A percentile compares a stretch with the other conserved stretches of the same genome.
Conservation (phyloP, 2,888 invertebrate species). For the Tuberolachnus salignus region DNA sequence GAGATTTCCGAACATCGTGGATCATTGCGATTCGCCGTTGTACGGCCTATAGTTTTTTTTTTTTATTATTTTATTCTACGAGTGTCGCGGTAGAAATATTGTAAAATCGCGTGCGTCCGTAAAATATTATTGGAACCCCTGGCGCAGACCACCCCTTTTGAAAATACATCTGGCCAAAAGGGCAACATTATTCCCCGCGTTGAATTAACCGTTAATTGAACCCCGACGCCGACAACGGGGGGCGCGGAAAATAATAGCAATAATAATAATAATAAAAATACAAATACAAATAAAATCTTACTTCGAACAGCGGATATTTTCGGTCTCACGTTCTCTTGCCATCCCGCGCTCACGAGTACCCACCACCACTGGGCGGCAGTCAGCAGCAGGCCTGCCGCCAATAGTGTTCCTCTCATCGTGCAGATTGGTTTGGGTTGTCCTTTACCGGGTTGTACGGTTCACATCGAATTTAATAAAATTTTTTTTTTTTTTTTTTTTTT, state of each 20-base stretch:
- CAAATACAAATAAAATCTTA: conserved; percentile 5
- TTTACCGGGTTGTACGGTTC: not conserved
- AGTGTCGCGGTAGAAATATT: conserved; percentile 4
- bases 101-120: conserved; percentile 11
- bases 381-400: conserved; percentile 18
- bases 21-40: too few relatives aligned
- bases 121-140: too few relatives aligned
- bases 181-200: conserved; percentile 2
- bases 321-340: conserved; percentile 54
- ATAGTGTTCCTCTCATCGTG: conserved; percentile 20
- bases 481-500: not conserved
- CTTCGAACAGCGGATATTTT: conserved; percentile 54
- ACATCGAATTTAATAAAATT: conserved; percentile 40
- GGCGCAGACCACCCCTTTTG: conserved; percentile 15
- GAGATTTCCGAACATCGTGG: not conserved
- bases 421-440: not conserved
- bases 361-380: conserved; percentile 16
- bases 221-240: not conserved
- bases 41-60: too few relatives aligned
- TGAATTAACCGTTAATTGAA: conserved; percentile 47
- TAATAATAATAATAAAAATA: too few relatives aligned
- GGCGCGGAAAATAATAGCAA: too few relatives aligned
- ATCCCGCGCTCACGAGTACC: conserved; percentile 30
- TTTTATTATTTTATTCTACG: not conserved
- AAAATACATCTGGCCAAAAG: conserved; percentile 45